Percentiles rank a stretch among this genome's conserved stretches.
Evolutionary conservation across 2,113 vertebrate genomes (phyloP).

Genomic region (Stercorarius parasiticus): DNA sequence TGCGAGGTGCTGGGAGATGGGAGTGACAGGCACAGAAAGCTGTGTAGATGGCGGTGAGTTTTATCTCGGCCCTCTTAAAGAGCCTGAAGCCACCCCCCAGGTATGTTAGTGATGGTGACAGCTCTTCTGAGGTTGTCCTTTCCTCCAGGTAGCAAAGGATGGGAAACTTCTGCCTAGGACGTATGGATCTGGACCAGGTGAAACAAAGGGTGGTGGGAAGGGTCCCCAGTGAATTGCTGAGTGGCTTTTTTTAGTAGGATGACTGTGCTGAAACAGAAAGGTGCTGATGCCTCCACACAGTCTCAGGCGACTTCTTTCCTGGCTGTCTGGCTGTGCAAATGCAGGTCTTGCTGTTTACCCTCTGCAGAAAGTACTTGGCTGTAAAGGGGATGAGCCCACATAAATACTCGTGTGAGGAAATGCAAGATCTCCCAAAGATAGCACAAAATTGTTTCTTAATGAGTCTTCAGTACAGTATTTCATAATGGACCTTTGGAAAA

Average conservation of each 20-base stretch:
- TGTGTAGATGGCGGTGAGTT: neutral
- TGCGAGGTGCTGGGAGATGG: neutral
- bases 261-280: neutral
- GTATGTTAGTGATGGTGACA: neutral
- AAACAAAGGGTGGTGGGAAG: neutral
- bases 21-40: neutral
- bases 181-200: neutral
- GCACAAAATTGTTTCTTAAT: neutral
- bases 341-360: neutral
- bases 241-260: neutral
- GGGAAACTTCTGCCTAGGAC: neutral
- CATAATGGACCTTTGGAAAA: conserved; percentile 1
- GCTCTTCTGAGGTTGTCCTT: neutral
- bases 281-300: neutral
- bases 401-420: neutral
- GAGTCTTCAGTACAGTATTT: neutral
- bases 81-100: neutral
- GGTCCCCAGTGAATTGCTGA: neutral
- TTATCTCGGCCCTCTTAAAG: neutral
- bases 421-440: conserved; percentile 7
- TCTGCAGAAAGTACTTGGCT: neutral
- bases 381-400: neutral
- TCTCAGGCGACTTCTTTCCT: neutral
- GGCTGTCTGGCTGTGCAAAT: neutral
- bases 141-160: neutral